Evolutionary conservation across 30 jellyfish, hydroid and myxozoan genomes (phyloP).

Genomic region (Aurelia sp.): DNA sequence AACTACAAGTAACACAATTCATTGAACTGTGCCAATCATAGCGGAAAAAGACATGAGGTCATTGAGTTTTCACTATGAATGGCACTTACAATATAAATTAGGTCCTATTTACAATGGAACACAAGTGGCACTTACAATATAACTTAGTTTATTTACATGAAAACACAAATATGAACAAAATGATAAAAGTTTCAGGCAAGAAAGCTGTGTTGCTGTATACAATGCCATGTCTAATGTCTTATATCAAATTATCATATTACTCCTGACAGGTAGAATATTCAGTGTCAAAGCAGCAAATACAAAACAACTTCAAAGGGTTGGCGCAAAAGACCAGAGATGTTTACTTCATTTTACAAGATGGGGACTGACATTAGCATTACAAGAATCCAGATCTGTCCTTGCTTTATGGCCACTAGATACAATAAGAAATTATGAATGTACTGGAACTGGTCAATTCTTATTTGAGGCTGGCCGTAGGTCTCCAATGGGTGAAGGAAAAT

Average conservation of each 20-base stretch:
- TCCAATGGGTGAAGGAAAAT: constrained; percentile 97
- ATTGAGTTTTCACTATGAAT: too few species aligned
- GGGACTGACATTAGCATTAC: constrained; percentile 96
- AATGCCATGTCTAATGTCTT: too few species aligned
- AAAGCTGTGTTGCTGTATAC: too few species aligned
- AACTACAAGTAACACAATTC: too few species aligned
- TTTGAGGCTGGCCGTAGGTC: constrained; percentile 96
- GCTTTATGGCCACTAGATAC: constrained; percentile 97
- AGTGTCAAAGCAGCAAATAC: constrained; percentile 82
- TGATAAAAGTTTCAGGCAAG: too few species aligned
- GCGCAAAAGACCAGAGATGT: constrained; percentile 93
- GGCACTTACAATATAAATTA: too few species aligned
- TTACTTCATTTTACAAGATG: constrained; percentile 90
- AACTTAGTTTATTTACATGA: too few species aligned
- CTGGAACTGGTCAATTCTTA: constrained; percentile 86
- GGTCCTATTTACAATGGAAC: too few species aligned
- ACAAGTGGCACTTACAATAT: too few species aligned
- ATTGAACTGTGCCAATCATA: too few species aligned
- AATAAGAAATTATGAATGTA: constrained; percentile 88
- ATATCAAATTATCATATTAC: background rate
- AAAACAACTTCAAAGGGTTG: constrained; percentile 85
- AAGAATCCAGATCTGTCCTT: constrained; percentile 88
- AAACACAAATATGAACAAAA: too few species aligned
- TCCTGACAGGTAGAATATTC: constrained; percentile 68
- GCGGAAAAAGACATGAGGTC: too few species aligned